Conservation (phyloP, 2,113 vertebrate genomes). For the Sylvietta virens region DNA sequence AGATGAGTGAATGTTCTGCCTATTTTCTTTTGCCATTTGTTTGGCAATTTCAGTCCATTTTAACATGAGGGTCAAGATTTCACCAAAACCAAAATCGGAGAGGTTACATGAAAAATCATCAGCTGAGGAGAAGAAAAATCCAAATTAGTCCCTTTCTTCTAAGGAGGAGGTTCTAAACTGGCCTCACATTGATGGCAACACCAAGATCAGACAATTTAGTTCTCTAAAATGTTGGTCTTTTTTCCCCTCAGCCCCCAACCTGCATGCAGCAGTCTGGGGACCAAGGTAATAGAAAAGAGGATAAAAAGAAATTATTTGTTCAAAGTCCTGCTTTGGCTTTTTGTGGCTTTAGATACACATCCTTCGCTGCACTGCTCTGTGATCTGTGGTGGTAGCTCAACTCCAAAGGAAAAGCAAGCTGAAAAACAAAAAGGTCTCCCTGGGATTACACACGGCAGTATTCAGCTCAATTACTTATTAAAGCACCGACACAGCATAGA, state of each 20-base stretch:
- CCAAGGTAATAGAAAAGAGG: neutral
- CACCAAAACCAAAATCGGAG: neutral
- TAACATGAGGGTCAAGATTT: neutral
- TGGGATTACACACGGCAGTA: neutral
- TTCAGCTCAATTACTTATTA: constrained; percentile 57
- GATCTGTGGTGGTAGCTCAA: neutral
- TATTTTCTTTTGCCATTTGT: neutral
- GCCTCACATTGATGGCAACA: neutral
- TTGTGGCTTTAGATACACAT: neutral
- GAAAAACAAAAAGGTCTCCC: constrained; percentile 38
- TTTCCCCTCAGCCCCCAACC: neutral
- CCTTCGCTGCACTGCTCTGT: neutral
- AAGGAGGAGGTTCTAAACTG: neutral
- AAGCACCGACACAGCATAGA: neutral
- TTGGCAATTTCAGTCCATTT: neutral
- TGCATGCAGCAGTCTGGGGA: neutral
- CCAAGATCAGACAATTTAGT: neutral
- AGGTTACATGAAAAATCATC: neutral
- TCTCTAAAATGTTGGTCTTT: neutral
- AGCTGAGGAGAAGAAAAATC: neutral
- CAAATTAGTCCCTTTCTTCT: neutral
- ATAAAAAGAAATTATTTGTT: neutral
- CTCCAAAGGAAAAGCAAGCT: constrained; percentile 26
- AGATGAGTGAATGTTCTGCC: neutral
- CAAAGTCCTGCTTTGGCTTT: constrained; percentile 6